phyloP scores from a whole-genome alignment of 2,113 vertebrate species.

The Talpa occidentalis region DNA sequence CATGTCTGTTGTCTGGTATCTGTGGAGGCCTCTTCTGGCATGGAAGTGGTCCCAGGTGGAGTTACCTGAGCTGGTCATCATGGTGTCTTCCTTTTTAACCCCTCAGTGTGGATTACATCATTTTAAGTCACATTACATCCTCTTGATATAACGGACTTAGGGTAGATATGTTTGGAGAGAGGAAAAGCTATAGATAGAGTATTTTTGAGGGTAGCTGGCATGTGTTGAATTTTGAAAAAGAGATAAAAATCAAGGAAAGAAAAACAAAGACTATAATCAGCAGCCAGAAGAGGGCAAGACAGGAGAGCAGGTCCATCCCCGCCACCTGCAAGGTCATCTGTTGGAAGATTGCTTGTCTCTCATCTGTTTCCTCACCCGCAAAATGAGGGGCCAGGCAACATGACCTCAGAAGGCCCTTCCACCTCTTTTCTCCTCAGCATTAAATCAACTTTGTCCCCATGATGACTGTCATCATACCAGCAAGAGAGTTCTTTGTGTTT shows the following conservation, averaged over 20 bases:
- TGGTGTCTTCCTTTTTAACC: slow-evolving; percentile 13
- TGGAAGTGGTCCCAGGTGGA: background rate
- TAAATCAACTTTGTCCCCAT: background rate
- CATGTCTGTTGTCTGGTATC: background rate
- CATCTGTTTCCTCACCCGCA: background rate
- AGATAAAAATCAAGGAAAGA: background rate
- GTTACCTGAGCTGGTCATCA: background rate
- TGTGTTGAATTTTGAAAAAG: background rate
- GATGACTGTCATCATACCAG: background rate
- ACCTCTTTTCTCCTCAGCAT: background rate
- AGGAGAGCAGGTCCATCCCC: background rate
- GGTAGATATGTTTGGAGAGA: background rate
- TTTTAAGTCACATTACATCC: background rate
- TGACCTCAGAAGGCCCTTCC: background rate
- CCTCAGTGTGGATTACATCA: background rate
- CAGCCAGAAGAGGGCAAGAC: background rate
- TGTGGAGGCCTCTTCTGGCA: background rate
- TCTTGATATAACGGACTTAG: background rate
- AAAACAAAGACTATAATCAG: background rate
- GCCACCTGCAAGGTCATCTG: background rate
- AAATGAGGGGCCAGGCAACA: no score
- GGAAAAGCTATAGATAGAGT: background rate
- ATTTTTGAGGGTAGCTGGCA: background rate
- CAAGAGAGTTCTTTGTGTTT: background rate
- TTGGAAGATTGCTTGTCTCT: background rate